These are phyloP conservation scores for Tinea trinotella DNA, from an alignment of 2,888 invertebrate species.

Conservation along the genomic window DNA sequence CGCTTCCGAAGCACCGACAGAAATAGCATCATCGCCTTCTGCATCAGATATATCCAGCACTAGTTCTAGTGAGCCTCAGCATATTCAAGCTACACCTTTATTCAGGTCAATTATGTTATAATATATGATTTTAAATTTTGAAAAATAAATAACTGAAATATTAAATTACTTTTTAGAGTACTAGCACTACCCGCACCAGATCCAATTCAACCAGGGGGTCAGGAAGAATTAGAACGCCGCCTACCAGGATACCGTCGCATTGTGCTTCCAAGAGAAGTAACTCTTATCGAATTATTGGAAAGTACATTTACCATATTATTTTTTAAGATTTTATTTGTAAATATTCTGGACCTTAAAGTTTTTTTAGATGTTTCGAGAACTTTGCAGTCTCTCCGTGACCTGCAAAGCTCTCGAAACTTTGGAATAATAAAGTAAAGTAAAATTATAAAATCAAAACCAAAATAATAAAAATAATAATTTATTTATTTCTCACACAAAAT, in stretches of 20 bases:
- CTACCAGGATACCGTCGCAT: slow-evolving; percentile 70
- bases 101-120: slow-evolving; percentile 40
- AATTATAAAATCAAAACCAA: too few species aligned
- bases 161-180: slow-evolving; percentile 36
- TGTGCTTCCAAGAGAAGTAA: slow-evolving; percentile 69
- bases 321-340: too few species aligned
- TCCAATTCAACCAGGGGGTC: slow-evolving; percentile 57
- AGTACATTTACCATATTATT: too few species aligned
- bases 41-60: slow-evolving; percentile 60
- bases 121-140: neutral
- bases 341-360: too few species aligned
- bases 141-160: neutral
- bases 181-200: slow-evolving; percentile 60
- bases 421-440: too few species aligned
- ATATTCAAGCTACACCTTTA: slow-evolving; percentile 46
- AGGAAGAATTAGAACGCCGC: slow-evolving; percentile 59
- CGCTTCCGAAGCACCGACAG: slow-evolving; percentile 44
- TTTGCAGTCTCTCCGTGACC: too few species aligned
- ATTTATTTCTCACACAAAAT: too few species aligned
- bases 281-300: slow-evolving; percentile 73
- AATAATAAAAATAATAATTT: too few species aligned
- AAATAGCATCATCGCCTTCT: slow-evolving; percentile 43
- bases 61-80: slow-evolving; percentile 55
- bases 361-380: too few species aligned
- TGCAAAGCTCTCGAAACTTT: too few species aligned